Percentiles rank a stretch among this genome's conserved stretches.
Evolutionary conservation across 2,797 vertebrate species (phyloP).

Genomic region (Alectoris magna): DNA sequence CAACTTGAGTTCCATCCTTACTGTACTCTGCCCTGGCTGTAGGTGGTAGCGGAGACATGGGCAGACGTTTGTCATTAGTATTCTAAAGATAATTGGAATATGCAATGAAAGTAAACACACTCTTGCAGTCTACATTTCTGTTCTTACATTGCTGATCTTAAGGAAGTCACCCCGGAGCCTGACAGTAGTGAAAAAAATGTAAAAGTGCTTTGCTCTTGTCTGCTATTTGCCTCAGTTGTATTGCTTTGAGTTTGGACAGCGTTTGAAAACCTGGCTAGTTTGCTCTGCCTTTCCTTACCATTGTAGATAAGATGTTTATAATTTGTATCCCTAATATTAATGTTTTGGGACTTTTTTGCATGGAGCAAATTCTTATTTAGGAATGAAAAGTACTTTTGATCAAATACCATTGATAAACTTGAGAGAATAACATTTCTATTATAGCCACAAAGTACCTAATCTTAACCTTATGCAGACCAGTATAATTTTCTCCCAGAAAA

Average conservation of each 20-base stretch:
- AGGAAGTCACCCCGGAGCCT: background rate
- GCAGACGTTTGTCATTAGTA: background rate
- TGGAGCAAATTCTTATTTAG: background rate
- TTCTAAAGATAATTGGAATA: background rate
- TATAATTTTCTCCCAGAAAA: background rate
- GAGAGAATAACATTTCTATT: background rate
- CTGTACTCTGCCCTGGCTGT: background rate
- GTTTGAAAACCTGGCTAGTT: background rate
- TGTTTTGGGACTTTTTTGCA: background rate
- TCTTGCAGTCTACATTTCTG: background rate
- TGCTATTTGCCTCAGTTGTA: background rate
- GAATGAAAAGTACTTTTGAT: background rate
- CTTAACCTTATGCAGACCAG: background rate
- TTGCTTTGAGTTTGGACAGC: background rate
- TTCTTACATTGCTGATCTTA: background rate
- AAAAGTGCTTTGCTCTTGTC: background rate
- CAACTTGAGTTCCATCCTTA: background rate
- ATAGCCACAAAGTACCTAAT: background rate
- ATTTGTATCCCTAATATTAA: background rate
- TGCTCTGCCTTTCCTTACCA: background rate
- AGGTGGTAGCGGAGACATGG: background rate
- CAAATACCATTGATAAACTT: background rate
- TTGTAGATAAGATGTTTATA: fast-evolving
- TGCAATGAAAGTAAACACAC: background rate
- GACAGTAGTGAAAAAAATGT: background rate